These are phyloP conservation scores for Charadrius vociferus DNA, from an alignment of 2,113 vertebrate genomes.

Conservation along the genomic window DNA sequence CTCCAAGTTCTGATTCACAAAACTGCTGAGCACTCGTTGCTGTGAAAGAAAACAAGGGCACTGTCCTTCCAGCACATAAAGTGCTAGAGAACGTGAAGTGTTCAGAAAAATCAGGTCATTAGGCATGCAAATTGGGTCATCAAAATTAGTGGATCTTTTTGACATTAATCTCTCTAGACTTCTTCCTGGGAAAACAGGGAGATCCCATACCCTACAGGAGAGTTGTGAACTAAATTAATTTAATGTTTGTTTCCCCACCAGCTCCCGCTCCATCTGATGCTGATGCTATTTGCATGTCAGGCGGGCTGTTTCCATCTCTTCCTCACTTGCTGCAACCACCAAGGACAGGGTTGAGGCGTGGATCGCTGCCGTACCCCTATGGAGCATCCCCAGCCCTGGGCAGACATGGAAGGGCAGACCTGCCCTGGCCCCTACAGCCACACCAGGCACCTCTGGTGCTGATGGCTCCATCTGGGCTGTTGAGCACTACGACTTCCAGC, in stretches of 20 bases:
- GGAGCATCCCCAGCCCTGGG: background rate
- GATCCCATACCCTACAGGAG: conserved; percentile 70
- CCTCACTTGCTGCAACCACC: background rate
- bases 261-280: conserved; percentile 46
- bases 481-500: background rate
- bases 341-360: accelerated
- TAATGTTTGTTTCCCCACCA: conserved; percentile 62
- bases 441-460: background rate
- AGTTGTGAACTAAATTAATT: conserved; percentile 73
- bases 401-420: background rate
- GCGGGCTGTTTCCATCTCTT: background rate
- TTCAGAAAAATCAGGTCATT: conserved; percentile 69
- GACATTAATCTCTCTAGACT: conserved; percentile 71
- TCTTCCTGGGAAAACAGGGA: conserved; percentile 65
- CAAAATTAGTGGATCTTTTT: conserved; percentile 72
- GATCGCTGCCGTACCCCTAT: accelerated
- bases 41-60: conserved; percentile 53
- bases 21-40: conserved; percentile 22
- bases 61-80: conserved; percentile 54
- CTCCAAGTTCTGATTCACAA: conserved; percentile 28
- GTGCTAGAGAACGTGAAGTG: conserved; percentile 13
- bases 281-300: conserved; percentile 20
- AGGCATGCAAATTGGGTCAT: conserved; percentile 69
- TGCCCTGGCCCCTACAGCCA: background rate
- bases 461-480: background rate